These are phyloP conservation scores for Drosophila fungiperda DNA, from an alignment of 2,888 invertebrate genomes.

Conservation along the genomic window DNA sequence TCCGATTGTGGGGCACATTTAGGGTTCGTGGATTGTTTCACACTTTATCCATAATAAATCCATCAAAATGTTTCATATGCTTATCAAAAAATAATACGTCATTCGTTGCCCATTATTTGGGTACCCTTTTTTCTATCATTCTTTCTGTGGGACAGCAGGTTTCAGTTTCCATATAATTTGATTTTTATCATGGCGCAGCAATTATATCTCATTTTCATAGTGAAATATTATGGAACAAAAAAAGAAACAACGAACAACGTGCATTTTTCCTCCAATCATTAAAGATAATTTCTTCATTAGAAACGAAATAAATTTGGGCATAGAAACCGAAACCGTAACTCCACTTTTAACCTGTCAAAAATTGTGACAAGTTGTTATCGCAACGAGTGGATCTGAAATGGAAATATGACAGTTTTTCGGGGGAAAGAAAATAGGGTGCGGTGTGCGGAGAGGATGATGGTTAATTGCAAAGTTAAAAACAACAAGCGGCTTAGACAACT, in stretches of 20 bases:
- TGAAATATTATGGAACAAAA: slow-evolving; percentile 36
- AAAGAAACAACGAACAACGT: slow-evolving; percentile 15
- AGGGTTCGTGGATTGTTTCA: slow-evolving; percentile 32
- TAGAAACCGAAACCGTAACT: slow-evolving; percentile 18
- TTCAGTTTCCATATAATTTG: slow-evolving; percentile 77
- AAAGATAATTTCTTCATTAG: slow-evolving; percentile 79
- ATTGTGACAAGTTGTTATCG: slow-evolving; percentile 75
- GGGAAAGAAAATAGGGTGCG: slow-evolving; percentile 41
- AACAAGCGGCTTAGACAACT: slow-evolving; percentile 73
- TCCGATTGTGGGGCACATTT: slow-evolving; percentile 3
- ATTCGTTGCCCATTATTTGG: slow-evolving; percentile 56
- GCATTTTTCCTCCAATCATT: slow-evolving; percentile 69
- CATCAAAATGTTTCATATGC: slow-evolving; percentile 72
- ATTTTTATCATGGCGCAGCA: slow-evolving; percentile 68
- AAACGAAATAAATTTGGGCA: slow-evolving; percentile 30
- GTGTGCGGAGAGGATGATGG: slow-evolving; percentile 45
- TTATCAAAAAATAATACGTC: slow-evolving; percentile 76
- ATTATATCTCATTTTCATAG: slow-evolving; percentile 68
- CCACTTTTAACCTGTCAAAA: slow-evolving; percentile 60
- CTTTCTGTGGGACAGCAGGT: slow-evolving; percentile 38
- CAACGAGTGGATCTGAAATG: slow-evolving; percentile 42
- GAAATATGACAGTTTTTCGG: slow-evolving; percentile 59
- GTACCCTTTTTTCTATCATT: slow-evolving; percentile 49
- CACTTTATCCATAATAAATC: slow-evolving; percentile 68
- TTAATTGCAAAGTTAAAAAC: slow-evolving; percentile 79